Evolutionary conservation across 2,113 vertebrate genomes (phyloP).

Genomic region (Labrus mixtus): DNA sequence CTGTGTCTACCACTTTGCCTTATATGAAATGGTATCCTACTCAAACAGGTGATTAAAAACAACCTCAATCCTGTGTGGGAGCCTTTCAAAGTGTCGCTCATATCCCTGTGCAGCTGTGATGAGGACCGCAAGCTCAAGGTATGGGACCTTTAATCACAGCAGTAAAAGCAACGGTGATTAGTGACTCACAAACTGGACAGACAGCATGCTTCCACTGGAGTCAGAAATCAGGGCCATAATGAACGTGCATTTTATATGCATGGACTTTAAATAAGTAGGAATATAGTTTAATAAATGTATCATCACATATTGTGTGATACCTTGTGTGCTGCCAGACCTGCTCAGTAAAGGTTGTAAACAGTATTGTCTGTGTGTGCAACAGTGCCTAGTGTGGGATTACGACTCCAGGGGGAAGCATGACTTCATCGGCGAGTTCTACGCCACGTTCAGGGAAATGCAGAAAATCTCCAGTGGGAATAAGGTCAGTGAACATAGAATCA

Average conservation of each 20-base stretch:
- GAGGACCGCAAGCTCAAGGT: slow-evolving; percentile 94
- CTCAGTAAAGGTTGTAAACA: slow-evolving; percentile 25
- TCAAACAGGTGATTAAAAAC: slow-evolving; percentile 93
- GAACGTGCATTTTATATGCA: background rate
- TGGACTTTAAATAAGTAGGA: background rate
- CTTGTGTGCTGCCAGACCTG: background rate
- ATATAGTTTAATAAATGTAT: background rate
- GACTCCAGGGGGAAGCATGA: slow-evolving; percentile 96
- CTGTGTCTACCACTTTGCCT: slow-evolving; percentile 1
- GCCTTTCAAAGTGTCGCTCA: slow-evolving; percentile 95
- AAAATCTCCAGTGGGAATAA: slow-evolving; percentile 88
- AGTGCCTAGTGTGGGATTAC: slow-evolving; percentile 95
- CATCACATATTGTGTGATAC: background rate
- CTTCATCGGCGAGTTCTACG: slow-evolving; percentile 96
- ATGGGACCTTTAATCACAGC: slow-evolving; percentile 26
- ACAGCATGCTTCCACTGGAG: background rate
- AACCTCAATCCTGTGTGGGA: slow-evolving; percentile 96
- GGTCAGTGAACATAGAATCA: slow-evolving; percentile 80
- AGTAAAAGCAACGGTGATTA: background rate
- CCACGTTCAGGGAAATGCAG: slow-evolving; percentile 95
- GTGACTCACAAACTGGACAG: background rate
- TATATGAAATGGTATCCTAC: slow-evolving; percentile 6
- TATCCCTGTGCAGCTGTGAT: slow-evolving; percentile 93
- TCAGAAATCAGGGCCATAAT: background rate
- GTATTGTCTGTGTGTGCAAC: slow-evolving; percentile 42